Base-by-base conservation (phyloP, 2,888 invertebrate genomes). In the Drosophila vallismaia region DNA sequence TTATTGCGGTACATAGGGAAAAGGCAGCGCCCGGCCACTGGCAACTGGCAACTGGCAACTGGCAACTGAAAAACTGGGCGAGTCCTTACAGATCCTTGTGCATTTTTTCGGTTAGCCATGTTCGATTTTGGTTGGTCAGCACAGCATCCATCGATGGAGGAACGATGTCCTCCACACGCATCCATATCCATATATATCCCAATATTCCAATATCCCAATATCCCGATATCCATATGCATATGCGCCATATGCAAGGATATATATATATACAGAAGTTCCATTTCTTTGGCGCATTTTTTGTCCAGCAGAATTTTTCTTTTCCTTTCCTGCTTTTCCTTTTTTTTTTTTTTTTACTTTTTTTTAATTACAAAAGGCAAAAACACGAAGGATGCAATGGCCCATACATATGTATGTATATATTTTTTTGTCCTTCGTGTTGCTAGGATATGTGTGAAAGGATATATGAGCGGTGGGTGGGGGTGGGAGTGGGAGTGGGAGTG, bases 81-180 rank as follows among this genome's bases (percentile, higher is more conserved):
- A 42, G 40, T 42, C 40, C 40, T 28, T 8, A 3, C 40, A 19
- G 40, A 42, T 38, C 52, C 31, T 8, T 24, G 60, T 19, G 12
- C 31, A 50, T 9, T 33, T 26, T 26, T 42, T n/a, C 4, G 28
- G 53, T 49, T 14, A 29, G 59, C 50, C 60, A 60, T 81, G 85
- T 83, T 83, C 87, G 82, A 83, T 83, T 83, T 87, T 83, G 82
- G 82, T 83, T 83, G 82, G 82, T 67, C 84, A 86, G 85, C 82
- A 50, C 84, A 86, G 85, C 82, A 50, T 5, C 36, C 36, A 36
- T 53, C 51, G 70, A 68, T 63, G 72, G 19, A 2, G 19, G 19
- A 19, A 19, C 2, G 19, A 2, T 19, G 19, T 19, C 19, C 19
- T 19, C n/a, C 36, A n/a, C n/a, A 36, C 64, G 67, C 64, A 66